Conservation (phyloP, 2,888 invertebrate species). For the Embidobia sp. region DNA sequence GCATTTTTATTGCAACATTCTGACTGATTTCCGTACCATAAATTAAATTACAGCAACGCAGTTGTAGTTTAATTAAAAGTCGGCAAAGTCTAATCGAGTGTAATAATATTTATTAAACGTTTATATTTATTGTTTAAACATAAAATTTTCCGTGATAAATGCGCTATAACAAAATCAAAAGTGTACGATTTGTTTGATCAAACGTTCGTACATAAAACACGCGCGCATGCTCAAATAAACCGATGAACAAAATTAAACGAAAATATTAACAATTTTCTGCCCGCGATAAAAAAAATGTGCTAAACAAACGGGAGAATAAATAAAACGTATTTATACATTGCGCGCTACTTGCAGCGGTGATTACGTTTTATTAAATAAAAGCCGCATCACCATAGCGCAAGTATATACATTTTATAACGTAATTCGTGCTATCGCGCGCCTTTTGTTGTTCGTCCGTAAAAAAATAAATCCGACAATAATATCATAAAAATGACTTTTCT, state of each 20-base stretch:
- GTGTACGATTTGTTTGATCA: background rate
- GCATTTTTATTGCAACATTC: too few species aligned
- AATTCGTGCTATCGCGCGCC: conserved; percentile 23
- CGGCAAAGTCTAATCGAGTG: too few species aligned
- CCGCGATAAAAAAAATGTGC: background rate
- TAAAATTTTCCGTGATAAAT: background rate
- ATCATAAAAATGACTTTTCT: conserved; percentile 26
- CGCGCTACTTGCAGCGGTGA: conserved; percentile 6
- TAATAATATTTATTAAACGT: too few species aligned
- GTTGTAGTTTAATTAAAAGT: too few species aligned
- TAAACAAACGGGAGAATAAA: background rate
- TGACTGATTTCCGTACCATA: too few species aligned
- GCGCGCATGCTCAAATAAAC: background rate
- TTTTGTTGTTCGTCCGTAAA: conserved; percentile 39
- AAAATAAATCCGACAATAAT: conserved; percentile 32
- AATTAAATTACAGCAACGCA: too few species aligned
- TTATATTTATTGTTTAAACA: background rate
- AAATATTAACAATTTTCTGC: too few species aligned
- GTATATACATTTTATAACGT: conserved; percentile 30
- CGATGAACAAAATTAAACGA: too few species aligned
- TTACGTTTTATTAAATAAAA: conserved; percentile 41
- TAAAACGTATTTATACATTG: conserved; percentile 4
- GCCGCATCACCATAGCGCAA: conserved; percentile 8
- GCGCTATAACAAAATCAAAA: background rate
- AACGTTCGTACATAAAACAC: background rate